Conservation (phyloP, 2,113 vertebrate species). For the Urocolius indicus region DNA sequence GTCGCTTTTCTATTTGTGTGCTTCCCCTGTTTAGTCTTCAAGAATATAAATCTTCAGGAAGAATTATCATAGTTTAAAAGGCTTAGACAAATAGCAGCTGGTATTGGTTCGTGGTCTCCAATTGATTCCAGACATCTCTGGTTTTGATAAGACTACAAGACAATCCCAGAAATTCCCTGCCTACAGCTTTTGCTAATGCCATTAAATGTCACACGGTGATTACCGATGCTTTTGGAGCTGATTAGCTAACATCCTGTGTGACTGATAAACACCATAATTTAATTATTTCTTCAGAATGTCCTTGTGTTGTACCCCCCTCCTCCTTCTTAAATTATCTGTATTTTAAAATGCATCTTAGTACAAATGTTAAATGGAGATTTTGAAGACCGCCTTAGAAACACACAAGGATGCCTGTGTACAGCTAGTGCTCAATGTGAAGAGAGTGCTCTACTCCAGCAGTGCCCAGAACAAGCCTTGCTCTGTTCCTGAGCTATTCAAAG, state of each 20-base stretch:
- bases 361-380: neutral
- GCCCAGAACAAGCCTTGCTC: neutral
- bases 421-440: neutral
- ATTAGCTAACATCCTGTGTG: constrained; percentile 27
- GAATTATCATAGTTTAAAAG: constrained; percentile 54
- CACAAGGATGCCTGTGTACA: neutral
- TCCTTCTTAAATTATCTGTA: neutral
- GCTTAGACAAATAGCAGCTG: constrained; percentile 48
- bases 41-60: constrained; percentile 49
- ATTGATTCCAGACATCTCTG: constrained; percentile 66
- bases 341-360: neutral
- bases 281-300: constrained; percentile 33
- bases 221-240: neutral
- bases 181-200: constrained; percentile 56
- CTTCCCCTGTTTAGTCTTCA: constrained; percentile 27
- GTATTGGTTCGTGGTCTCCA: constrained; percentile 48
- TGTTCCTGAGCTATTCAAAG: neutral
- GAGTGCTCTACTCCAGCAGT: neutral
- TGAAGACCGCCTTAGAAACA: neutral
- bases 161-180: constrained; percentile 51
- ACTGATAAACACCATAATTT: constrained; percentile 21
- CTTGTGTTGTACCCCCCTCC: neutral
- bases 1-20: constrained; percentile 44
- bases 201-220: constrained; percentile 32
- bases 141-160: constrained; percentile 59